A percentile compares a stretch with the other conserved stretches of the same genome.
Evolutionary conservation across 2,797 vertebrate genomes (phyloP).

Genomic region (Bradypodion ventrale): DNA sequence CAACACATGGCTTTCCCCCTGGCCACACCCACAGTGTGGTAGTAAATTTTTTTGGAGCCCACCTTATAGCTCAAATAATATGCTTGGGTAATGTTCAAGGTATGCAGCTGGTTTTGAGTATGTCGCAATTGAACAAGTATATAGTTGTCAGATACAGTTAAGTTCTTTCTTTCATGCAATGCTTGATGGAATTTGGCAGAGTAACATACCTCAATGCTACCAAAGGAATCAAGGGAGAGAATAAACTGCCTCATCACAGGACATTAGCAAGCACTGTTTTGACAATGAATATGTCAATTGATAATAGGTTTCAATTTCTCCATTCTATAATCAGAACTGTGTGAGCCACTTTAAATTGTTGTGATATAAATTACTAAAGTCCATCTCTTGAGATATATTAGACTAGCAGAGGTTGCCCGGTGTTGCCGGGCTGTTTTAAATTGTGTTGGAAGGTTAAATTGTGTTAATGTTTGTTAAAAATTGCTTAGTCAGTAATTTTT

Average conservation of each 20-base stretch:
- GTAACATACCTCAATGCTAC: not conserved
- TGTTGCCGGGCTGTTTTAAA: too few relatives aligned
- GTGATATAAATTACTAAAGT: slow-evolving; percentile 4
- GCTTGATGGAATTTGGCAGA: not conserved
- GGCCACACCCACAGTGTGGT: too few relatives aligned
- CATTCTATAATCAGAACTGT: not conserved
- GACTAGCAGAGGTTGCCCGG: too few relatives aligned
- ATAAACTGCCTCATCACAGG: not conserved
- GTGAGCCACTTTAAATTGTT: accelerated
- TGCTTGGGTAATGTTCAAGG: not conserved
- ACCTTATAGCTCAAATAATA: not conserved
- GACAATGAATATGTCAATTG: not conserved
- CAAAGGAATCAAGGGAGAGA: not conserved
- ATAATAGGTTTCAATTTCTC: not conserved
- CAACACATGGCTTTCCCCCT: too few relatives aligned
- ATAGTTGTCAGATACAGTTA: not conserved
- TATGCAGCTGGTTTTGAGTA: not conserved
- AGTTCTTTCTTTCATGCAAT: not conserved
- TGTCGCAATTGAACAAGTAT: not conserved
- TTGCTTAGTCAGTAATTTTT: too few relatives aligned
- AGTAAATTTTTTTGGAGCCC: too few relatives aligned
- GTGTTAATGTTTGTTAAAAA: too few relatives aligned
- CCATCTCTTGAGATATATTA: slow-evolving; percentile 11
- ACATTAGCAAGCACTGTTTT: not conserved
- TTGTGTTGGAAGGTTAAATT: too few relatives aligned